phyloP scores from a whole-genome alignment of 2,113 vertebrate species.

The Engraulis encrasicolus region DNA sequence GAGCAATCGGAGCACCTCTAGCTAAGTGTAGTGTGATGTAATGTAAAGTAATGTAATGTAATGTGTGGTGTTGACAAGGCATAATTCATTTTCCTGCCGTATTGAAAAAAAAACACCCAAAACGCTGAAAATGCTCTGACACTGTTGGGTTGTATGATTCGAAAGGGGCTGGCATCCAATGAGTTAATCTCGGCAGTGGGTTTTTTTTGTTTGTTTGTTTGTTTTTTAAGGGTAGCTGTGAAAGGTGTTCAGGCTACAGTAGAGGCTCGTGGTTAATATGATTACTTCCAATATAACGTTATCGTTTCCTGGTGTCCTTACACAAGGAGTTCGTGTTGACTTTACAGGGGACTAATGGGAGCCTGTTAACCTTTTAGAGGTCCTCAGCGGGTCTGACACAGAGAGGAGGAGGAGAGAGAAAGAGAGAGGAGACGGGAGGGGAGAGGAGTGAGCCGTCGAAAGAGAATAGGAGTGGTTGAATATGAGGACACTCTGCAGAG shows the following conservation, averaged over 20 bases:
- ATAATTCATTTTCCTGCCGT: too few species aligned
- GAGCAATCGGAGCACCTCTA: too few species aligned
- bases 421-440: neutral
- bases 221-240: neutral
- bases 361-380: neutral
- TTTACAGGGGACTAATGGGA: neutral
- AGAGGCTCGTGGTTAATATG: neutral
- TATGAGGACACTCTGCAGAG: too few species aligned
- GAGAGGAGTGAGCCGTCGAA: neutral
- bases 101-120: too few species aligned
- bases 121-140: too few species aligned
- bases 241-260: neutral
- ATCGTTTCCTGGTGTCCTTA: neutral
- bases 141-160: too few species aligned
- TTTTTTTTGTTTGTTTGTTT: neutral
- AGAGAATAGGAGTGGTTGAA: neutral
- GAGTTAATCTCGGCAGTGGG: too few species aligned
- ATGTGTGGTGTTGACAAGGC: too few species aligned
- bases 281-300: too few species aligned
- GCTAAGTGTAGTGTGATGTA: too few species aligned
- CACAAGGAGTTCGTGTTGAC: neutral
- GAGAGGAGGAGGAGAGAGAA: neutral
- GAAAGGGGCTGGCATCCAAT: too few species aligned
- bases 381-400: neutral
- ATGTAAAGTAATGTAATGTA: too few species aligned